Evolutionary conservation across 1,140 invertebrate species (phyloP), one percentile per base, ranked within the genome.

Genomic region (Kradibia gibbosae): DNA sequence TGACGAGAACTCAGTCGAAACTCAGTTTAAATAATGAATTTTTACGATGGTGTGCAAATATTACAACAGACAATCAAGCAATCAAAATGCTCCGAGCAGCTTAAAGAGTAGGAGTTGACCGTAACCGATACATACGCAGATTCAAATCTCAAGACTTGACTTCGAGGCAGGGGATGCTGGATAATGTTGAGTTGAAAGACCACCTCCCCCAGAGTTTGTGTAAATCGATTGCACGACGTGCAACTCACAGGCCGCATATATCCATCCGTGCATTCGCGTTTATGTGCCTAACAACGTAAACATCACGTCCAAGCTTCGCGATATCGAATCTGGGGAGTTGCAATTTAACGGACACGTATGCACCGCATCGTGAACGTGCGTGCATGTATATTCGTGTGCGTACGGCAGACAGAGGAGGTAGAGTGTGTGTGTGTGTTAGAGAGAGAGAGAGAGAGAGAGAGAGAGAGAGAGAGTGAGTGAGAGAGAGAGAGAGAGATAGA

Each of bases 271-370:
- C 76, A 53, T 11, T 48, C 25, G 20, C 76, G 62, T 34, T 22
- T 62, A 36, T 39, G 62, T 17, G 65, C 48, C 25, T 67, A n/a
- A 28, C 65, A 78, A 55, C 67, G 77, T 72, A 72, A 79, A 79
- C 65, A 79, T 79, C 77, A 60, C 65, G 62, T 78, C 76, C 65
- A 25, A n/a, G n/a, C n/a, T n/a, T n/a, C n/a, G n/a, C n/a, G n/a
- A n/a, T n/a, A n/a, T n/a, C n/a, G n/a, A n/a, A n/a, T n/a, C n/a
- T 36, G 13, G 67, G 25, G 39, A 76, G 31, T 31, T 71, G 77
- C 77, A 79, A 79, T 79, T 79, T 79, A 39, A 34, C 77, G 72
- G 50, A 79, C 72, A 72, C 34, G 45, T 60, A 79, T 79, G 62
- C 62, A 28, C n/a, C n/a, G n/a, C n/a, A n/a, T n/a, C n/a, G 28